Conservation (phyloP, 2,888 invertebrate species). For the Leptopilina myrica region DNA sequence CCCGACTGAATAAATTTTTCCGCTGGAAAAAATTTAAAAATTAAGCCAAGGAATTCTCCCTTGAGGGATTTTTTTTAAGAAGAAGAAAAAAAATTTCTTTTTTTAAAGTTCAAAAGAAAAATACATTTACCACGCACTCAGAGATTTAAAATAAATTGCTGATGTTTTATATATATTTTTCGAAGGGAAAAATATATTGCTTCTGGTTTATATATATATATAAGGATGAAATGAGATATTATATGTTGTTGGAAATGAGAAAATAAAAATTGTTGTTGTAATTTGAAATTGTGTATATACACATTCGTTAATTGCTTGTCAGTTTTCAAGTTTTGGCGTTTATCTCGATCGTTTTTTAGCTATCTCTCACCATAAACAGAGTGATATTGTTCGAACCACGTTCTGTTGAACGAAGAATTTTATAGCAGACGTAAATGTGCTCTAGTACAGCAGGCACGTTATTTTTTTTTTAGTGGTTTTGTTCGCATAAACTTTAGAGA, state of each 20-base stretch:
- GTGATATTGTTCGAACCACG: slow-evolving; percentile 20
- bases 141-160: neutral
- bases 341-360: slow-evolving; percentile 15
- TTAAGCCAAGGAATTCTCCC: neutral
- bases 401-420: slow-evolving; percentile 28
- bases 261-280: neutral
- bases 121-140: neutral
- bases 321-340: slow-evolving; percentile 17
- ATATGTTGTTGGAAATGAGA: too few species aligned
- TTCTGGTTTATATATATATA: neutral
- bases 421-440: slow-evolving; percentile 21
- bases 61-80: neutral
- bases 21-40: neutral
- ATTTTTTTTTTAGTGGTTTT: slow-evolving; percentile 33
- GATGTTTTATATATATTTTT: neutral
- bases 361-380: slow-evolving; percentile 25
- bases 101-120: neutral
- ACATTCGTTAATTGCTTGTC: slow-evolving; percentile 29
- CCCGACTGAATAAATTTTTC: neutral
- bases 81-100: neutral
- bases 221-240: too few species aligned
- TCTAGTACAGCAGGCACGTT: slow-evolving; percentile 5
- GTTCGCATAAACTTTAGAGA: slow-evolving; percentile 1
- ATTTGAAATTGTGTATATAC: neutral
- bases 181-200: neutral